A percentile compares a stretch with the other conserved stretches of the same genome.
Conservation (phyloP, 2,797 vertebrate species). For the Molossus molossus region DNA sequence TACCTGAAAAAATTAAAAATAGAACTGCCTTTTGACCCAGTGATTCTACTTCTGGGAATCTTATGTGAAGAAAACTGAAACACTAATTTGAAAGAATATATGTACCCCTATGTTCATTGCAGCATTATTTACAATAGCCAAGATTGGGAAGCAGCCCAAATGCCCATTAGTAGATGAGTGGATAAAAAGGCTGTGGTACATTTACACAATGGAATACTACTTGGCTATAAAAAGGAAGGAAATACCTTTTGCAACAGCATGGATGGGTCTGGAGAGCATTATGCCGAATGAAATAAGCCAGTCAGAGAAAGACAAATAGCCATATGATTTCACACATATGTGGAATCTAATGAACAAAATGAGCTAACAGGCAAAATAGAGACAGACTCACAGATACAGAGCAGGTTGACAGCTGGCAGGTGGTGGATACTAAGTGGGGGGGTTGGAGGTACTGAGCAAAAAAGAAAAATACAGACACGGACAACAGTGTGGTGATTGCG, state of each 20-base stretch:
- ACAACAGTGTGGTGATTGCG: background rate
- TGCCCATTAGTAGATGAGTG: background rate
- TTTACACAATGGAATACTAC: background rate
- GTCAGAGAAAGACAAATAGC: background rate
- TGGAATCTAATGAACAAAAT: background rate
- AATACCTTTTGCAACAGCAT: background rate
- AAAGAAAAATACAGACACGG: background rate
- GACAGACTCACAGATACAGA: background rate
- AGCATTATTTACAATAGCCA: background rate
- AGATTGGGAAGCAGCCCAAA: background rate
- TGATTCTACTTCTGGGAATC: background rate
- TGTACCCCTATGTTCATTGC: background rate
- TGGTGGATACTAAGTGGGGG: background rate
- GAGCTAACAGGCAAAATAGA: background rate
- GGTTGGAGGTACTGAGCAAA: background rate
- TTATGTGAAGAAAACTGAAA: background rate
- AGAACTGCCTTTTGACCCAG: no score
- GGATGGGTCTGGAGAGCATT: background rate
- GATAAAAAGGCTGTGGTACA: background rate
- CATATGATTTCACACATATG: background rate
- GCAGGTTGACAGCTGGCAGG: background rate
- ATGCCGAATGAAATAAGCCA: background rate
- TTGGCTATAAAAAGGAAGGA: background rate
- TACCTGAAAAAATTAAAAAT: no score
- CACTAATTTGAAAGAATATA: background rate